These are phyloP conservation scores for Calephelis perditalis DNA, from an alignment of 2,888 invertebrate species.

Conservation along the genomic window DNA sequence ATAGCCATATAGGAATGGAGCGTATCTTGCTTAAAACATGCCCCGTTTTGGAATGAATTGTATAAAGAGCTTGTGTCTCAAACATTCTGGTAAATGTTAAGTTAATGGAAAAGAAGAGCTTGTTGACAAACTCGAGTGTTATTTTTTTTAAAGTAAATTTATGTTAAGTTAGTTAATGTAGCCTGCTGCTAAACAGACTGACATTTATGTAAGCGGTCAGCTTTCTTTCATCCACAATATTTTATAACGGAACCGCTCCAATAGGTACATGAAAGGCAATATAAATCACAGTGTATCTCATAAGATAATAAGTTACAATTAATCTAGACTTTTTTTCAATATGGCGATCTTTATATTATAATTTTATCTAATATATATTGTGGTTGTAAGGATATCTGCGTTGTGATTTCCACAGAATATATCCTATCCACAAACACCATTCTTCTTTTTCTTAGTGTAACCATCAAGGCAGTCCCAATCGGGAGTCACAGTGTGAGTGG, in stretches of 20 bases:
- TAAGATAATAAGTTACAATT: conserved; percentile 75
- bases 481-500: conserved; percentile 50
- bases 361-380: conserved; percentile 84
- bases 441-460: conserved; percentile 50
- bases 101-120: conserved; percentile 71
- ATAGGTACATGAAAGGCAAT: conserved; percentile 64
- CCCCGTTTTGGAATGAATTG: conserved; percentile 63
- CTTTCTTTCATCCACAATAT: conserved; percentile 79
- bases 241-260: conserved; percentile 65
- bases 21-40: conserved; percentile 66
- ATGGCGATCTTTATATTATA: conserved; percentile 79
- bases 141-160: conserved; percentile 63
- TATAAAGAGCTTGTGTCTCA: conserved; percentile 71
- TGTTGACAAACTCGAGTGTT: conserved; percentile 70
- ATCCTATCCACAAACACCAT: conserved; percentile 57
- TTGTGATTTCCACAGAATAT: conserved; percentile 69
- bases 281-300: conserved; percentile 77
- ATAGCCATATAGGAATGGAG: conserved; percentile 70
- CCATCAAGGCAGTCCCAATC: conserved; percentile 30
- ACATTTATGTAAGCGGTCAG: conserved; percentile 64
- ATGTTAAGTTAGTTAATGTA: conserved; percentile 70
- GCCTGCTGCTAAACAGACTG: conserved; percentile 70
- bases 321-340: conserved; percentile 78
- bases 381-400: conserved; percentile 82
- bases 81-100: conserved; percentile 72